phyloP scores from a whole-genome alignment of 2,888 invertebrate species.

The Thyatira batis region DNA sequence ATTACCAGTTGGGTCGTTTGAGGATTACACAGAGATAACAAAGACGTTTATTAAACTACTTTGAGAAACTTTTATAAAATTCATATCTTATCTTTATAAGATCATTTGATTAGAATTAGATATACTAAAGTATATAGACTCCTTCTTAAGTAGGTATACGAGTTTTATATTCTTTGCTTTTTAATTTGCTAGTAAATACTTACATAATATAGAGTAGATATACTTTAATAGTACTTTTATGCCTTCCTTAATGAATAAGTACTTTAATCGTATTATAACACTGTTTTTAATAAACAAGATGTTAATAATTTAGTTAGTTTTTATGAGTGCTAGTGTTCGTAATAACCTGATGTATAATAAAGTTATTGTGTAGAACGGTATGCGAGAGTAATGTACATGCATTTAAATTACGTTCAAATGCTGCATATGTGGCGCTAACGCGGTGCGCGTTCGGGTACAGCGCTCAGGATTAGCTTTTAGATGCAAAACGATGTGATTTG shows the following conservation, averaged over 20 bases:
- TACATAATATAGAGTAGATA: too few species aligned
- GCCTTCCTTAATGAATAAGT: not conserved
- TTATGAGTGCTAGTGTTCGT: slow-evolving; percentile 13
- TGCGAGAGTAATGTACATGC: slow-evolving; percentile 65
- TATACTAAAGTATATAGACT: too few species aligned
- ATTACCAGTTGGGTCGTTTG: slow-evolving; percentile 58
- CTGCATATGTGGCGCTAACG: slow-evolving; percentile 36
- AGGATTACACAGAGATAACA: slow-evolving; percentile 62
- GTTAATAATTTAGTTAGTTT: not conserved
- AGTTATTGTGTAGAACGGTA: slow-evolving; percentile 53
- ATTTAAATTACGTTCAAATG: slow-evolving; percentile 73
- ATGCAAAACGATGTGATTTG: slow-evolving; percentile 21
- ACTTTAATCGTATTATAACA: not conserved
- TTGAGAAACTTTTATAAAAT: slow-evolving; percentile 54
- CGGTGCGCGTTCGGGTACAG: slow-evolving; percentile 20
- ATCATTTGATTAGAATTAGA: slow-evolving; percentile 48
- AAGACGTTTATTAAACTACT: slow-evolving; percentile 60
- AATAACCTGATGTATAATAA: slow-evolving; percentile 65
- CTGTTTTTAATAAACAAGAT: not conserved
- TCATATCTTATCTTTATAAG: slow-evolving; percentile 41
- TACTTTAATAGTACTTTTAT: not conserved
- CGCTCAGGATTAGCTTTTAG: slow-evolving; percentile 33
- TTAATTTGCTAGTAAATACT: too few species aligned
- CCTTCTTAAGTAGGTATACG: slow-evolving; percentile 15
- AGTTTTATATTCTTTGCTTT: not conserved